A percentile compares a stretch with the other conserved stretches of the same genome.
Conservation (phyloP, 2,113 vertebrate species). For the Nesogale talazaci region DNA sequence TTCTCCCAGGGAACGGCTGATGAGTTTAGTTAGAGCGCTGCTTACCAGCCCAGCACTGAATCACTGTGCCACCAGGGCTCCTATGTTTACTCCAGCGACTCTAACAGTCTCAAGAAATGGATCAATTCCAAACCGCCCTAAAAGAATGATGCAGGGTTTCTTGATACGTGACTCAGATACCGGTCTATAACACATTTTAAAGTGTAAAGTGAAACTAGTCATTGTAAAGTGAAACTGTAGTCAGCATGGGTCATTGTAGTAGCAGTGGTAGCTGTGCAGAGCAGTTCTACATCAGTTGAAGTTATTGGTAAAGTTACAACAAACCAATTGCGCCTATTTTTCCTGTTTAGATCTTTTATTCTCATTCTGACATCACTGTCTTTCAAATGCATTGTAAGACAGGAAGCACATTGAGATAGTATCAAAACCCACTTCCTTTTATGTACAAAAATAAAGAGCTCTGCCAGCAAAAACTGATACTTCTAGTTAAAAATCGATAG, state of each 20-base stretch:
- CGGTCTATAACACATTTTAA: background rate
- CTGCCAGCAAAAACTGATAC: slow-evolving; percentile 72
- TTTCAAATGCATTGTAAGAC: slow-evolving; percentile 83
- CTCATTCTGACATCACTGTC: slow-evolving; percentile 72
- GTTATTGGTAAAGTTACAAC: slow-evolving; percentile 7
- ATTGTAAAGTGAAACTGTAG: background rate
- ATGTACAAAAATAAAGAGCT: slow-evolving; percentile 83
- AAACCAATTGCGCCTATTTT: slow-evolving; percentile 24
- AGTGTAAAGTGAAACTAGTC: slow-evolving; percentile 9
- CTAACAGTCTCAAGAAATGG: slow-evolving; percentile 14
- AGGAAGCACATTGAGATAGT: slow-evolving; percentile 86
- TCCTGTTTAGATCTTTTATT: slow-evolving; percentile 42
- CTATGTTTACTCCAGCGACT: background rate
- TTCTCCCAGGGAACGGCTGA: background rate
- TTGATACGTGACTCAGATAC: background rate
- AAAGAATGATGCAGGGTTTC: slow-evolving; percentile 34
- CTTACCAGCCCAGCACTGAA: background rate
- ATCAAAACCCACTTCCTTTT: slow-evolving; percentile 88
- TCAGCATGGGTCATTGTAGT: background rate
- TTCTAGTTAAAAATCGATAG: slow-evolving; percentile 73
- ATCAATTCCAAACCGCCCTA: background rate
- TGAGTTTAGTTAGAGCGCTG: background rate
- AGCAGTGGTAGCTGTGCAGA: background rate
- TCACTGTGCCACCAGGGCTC: background rate
- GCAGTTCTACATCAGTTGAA: slow-evolving; percentile 8